Conservation (phyloP, 2,888 invertebrate genomes). For the Graphium colonna region DNA sequence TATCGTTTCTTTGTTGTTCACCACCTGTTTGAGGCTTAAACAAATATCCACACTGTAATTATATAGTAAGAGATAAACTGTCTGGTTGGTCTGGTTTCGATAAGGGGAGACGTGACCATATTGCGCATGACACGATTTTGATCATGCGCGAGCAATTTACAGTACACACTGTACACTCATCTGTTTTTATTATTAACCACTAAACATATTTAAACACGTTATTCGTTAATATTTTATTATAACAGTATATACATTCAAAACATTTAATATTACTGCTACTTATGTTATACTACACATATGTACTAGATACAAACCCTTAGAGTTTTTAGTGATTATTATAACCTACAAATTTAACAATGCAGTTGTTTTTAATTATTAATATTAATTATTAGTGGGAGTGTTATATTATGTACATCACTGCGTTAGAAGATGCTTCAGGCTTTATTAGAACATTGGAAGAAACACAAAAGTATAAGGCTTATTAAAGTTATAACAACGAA, state of each 20-base stretch:
- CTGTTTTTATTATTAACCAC: conserved; percentile 45
- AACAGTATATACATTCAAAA: neutral
- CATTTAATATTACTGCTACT: too few relatives aligned
- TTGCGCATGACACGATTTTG: conserved; percentile 39
- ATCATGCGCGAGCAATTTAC: conserved; percentile 40
- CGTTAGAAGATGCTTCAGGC: too few relatives aligned
- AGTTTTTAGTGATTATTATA: too few relatives aligned
- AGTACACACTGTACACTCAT: conserved; percentile 34
- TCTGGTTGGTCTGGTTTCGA: neutral
- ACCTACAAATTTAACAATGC: conserved; percentile 34
- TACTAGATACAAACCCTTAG: too few relatives aligned
- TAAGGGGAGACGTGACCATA: conserved; percentile 10
- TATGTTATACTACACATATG: too few relatives aligned
- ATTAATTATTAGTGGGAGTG: too few relatives aligned
- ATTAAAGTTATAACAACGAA: too few relatives aligned
- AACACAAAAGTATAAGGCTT: conserved; percentile 3
- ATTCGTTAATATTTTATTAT: conserved; percentile 2
- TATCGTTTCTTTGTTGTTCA: too few relatives aligned
- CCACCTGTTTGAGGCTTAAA: neutral
- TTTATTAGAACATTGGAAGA: too few relatives aligned
- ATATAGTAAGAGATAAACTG: neutral
- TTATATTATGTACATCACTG: too few relatives aligned
- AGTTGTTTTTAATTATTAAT: conserved; percentile 36
- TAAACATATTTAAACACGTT: conserved; percentile 30
- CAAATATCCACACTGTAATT: neutral